Evolutionary conservation across 2,888 invertebrate species (phyloP).

Genomic region (Xylocampa areola): DNA sequence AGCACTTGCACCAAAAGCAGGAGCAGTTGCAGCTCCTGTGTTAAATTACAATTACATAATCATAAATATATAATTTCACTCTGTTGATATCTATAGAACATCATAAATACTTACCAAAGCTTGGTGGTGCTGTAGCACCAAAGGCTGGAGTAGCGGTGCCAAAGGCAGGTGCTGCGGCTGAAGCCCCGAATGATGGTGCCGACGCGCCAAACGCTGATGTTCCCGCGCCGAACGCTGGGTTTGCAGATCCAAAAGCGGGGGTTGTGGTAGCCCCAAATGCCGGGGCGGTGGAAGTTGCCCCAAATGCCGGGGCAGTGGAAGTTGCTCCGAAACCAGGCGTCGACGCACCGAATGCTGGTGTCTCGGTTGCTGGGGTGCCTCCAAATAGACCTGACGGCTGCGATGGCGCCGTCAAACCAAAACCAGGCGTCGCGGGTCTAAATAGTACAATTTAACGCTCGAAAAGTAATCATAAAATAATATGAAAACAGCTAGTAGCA

Average conservation of each 20-base stretch:
- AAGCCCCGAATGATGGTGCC: slow-evolving; percentile 63
- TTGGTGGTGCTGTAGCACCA: slow-evolving; percentile 67
- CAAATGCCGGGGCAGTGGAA: slow-evolving; percentile 63
- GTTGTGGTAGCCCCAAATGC: slow-evolving; percentile 66
- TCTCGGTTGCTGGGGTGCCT: slow-evolving; percentile 67
- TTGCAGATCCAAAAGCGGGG: slow-evolving; percentile 56
- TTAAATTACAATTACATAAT: background rate
- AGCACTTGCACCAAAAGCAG: slow-evolving; percentile 66
- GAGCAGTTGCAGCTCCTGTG: slow-evolving; percentile 57
- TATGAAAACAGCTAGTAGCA: no score
- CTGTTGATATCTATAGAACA: no score
- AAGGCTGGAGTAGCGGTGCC: slow-evolving; percentile 71
- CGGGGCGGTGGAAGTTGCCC: slow-evolving; percentile 62
- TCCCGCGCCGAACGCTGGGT: slow-evolving; percentile 63
- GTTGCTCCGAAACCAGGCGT: slow-evolving; percentile 63
- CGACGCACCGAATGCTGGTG: slow-evolving; percentile 64
- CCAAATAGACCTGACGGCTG: slow-evolving; percentile 80
- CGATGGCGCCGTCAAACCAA: slow-evolving; percentile 73
- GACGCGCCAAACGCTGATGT: slow-evolving; percentile 63
- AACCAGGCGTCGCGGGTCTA: slow-evolving; percentile 80
- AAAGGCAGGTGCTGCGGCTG: slow-evolving; percentile 63
- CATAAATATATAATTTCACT: background rate
- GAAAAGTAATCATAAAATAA: background rate
- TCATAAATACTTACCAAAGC: slow-evolving; percentile 62
- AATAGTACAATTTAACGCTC: slow-evolving; percentile 20